phyloP scores from a whole-genome alignment of 37 sponge, comb jelly and placozoan species.

The Theonella swinhoei region DNA sequence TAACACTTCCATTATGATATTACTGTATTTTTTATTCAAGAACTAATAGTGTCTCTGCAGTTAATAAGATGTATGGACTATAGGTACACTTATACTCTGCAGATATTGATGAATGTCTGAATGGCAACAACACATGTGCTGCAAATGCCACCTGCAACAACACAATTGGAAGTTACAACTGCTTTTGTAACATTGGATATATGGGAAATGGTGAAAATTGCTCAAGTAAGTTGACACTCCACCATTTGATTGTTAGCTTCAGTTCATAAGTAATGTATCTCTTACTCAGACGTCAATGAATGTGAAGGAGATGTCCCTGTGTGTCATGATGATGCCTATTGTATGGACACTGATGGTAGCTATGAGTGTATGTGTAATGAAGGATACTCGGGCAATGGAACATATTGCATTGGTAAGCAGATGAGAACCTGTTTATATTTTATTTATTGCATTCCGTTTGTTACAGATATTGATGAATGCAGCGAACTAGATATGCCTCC shows the following conservation, averaged over 20 bases:
- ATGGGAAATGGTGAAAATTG: too few species aligned
- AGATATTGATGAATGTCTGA: constrained; percentile 53
- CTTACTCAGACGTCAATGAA: constrained; percentile 43
- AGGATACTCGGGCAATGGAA: constrained; percentile 51
- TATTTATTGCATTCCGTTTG: not conserved
- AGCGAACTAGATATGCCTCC: constrained; percentile 19
- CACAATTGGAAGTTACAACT: constrained; percentile 6
- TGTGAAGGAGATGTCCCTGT: not conserved
- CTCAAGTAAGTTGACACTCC: too few species aligned
- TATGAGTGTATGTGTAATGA: constrained; percentile 28
- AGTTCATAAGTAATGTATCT: not conserved
- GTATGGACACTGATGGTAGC: constrained; percentile 31
- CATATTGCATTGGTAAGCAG: constrained; percentile 4
- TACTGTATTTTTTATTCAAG: not conserved
- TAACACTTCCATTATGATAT: not conserved
- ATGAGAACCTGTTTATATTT: not conserved
- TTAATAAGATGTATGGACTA: not conserved
- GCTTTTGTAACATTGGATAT: constrained; percentile 38
- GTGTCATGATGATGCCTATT: constrained; percentile 37
- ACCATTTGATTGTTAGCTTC: not conserved
- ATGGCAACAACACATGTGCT: constrained; percentile 34
- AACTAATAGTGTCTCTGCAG: too few species aligned
- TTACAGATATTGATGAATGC: constrained; percentile 80
- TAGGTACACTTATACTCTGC: not conserved
- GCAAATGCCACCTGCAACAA: constrained; percentile 36